Conservation (phyloP, 2,113 vertebrate genomes). For the Oceanites oceanicus region DNA sequence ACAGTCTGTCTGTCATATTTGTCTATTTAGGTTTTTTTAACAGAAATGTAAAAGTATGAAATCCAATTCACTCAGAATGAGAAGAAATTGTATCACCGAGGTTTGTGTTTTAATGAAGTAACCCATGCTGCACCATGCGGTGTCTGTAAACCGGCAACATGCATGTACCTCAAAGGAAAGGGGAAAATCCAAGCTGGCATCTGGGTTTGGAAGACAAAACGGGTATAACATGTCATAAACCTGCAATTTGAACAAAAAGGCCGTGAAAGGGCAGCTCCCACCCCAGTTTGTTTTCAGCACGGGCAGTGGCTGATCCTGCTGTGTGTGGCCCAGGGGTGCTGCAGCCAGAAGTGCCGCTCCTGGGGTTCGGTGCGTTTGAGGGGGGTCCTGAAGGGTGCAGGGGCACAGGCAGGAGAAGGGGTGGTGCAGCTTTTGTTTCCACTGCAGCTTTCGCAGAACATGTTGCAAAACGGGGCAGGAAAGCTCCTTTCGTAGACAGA, state of each 20-base stretch:
- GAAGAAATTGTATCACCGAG: constrained; percentile 40
- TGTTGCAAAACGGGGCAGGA: not conserved
- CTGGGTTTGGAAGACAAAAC: not conserved
- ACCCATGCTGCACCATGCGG: constrained; percentile 6
- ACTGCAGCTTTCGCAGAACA: fast-evolving
- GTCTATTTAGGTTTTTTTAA: not conserved
- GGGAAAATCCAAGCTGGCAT: not conserved
- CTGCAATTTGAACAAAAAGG: not conserved
- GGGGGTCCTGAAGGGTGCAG: not conserved
- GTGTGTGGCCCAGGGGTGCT: fast-evolving
- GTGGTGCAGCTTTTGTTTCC: not conserved
- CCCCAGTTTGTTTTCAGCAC: not conserved
- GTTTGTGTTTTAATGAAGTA: constrained; percentile 37
- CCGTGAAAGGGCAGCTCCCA: not conserved
- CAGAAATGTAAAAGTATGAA: not conserved
- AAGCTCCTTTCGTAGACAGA: not conserved
- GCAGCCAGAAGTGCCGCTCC: not conserved
- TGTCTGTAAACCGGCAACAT: constrained; percentile 28
- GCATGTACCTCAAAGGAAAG: not conserved
- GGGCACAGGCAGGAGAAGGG: not conserved
- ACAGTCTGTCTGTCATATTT: not conserved
- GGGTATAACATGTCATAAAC: not conserved
- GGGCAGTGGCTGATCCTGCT: not conserved
- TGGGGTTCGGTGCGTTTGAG: fast-evolving
- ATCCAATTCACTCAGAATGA: not conserved